Evolutionary conservation across 2,888 invertebrate species (phyloP).

Genomic region (Lithophane socia): DNA sequence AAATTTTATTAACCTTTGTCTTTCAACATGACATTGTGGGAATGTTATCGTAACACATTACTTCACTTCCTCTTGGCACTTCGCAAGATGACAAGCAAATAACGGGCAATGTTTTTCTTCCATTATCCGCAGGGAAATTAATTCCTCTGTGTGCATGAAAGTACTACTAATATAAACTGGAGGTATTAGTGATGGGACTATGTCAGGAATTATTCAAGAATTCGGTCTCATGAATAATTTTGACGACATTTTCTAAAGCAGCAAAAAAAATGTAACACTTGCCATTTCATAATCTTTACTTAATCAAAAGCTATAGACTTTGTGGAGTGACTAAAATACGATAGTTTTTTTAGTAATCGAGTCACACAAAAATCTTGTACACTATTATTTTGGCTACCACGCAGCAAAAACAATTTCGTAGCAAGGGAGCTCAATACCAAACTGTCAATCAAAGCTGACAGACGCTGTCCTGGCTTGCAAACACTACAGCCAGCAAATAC

Average conservation of each 20-base stretch:
- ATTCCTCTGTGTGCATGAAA: slow-evolving; percentile 41
- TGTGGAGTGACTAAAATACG: not conserved
- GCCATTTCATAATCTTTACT: not conserved
- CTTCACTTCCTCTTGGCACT: slow-evolving; percentile 27
- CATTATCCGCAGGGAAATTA: slow-evolving; percentile 59
- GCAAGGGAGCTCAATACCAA: slow-evolving; percentile 16
- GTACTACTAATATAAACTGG: slow-evolving; percentile 40
- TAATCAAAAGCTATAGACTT: too few species aligned
- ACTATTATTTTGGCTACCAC: not conserved
- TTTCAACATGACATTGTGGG: slow-evolving; percentile 10
- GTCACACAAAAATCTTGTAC: not conserved
- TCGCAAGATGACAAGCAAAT: slow-evolving; percentile 51
- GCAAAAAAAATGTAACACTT: not conserved
- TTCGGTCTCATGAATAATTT: not conserved
- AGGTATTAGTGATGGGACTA: slow-evolving; percentile 27
- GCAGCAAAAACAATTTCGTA: slow-evolving; percentile 31
- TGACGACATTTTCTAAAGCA: not conserved
- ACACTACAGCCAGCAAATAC: slow-evolving; percentile 38
- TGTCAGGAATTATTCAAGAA: slow-evolving; percentile 10
- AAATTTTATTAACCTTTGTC: slow-evolving; percentile 2
- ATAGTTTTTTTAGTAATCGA: not conserved
- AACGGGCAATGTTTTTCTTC: slow-evolving; percentile 54
- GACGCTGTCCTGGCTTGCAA: slow-evolving; percentile 29
- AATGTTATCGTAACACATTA: slow-evolving; percentile 50
- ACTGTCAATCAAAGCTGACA: slow-evolving; percentile 46